These are phyloP conservation scores for Onchidella celtica DNA, from an alignment of 2,888 invertebrate species.

Conservation along the genomic window DNA sequence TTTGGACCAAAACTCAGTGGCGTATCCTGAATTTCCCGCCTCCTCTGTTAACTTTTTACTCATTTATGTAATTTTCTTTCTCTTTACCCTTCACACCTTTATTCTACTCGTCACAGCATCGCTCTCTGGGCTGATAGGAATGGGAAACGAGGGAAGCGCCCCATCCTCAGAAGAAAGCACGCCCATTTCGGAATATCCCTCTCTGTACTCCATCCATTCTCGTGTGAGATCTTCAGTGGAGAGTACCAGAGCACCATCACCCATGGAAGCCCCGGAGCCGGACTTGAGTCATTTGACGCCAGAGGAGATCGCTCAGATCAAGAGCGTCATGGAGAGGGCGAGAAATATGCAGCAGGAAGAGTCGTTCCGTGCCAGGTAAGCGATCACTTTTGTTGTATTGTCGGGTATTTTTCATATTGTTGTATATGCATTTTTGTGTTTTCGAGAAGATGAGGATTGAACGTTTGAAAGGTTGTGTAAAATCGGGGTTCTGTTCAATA, in stretches of 20 bases:
- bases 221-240: constrained; percentile 69
- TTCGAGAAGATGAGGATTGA: too few relatives aligned
- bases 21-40: too few relatives aligned
- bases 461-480: too few relatives aligned
- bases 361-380: constrained; percentile 73
- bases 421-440: too few relatives aligned
- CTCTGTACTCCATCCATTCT: constrained; percentile 68
- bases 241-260: constrained; percentile 71
- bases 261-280: constrained; percentile 81
- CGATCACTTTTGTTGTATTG: too few relatives aligned
- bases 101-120: constrained; percentile 34
- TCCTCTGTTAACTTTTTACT: constrained; percentile 9
- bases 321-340: constrained; percentile 85
- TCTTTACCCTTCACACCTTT: constrained; percentile 41
- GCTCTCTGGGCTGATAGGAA: constrained; percentile 17
- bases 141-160: constrained; percentile 60
- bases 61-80: neutral
- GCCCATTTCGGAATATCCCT: constrained; percentile 71
- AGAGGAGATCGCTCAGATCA: constrained; percentile 84
- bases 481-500: too few relatives aligned
- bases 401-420: too few relatives aligned
- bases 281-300: constrained; percentile 84
- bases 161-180: constrained; percentile 57
- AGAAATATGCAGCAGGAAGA: constrained; percentile 80
- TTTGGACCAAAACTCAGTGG: too few relatives aligned